Conservation (phyloP, 2,797 vertebrate genomes). For the Crypturellus tataupa region DNA sequence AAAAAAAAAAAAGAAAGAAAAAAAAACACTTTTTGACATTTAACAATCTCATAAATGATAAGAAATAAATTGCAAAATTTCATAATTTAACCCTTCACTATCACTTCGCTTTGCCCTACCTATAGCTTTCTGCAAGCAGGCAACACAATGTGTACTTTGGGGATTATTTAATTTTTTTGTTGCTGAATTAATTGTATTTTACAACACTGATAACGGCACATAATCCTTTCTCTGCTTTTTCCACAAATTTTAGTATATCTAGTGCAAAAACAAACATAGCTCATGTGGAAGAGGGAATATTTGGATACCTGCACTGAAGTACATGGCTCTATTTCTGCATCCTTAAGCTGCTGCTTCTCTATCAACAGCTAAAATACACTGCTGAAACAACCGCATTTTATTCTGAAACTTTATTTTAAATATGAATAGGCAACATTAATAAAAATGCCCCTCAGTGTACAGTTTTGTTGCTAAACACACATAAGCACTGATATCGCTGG, state of each 20-base stretch:
- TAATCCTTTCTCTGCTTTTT: background rate
- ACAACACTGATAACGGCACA: background rate
- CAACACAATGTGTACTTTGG: background rate
- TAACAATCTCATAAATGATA: constrained; percentile 83
- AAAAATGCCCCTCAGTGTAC: background rate
- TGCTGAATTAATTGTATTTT: background rate
- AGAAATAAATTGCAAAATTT: constrained; percentile 82
- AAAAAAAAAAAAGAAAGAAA: constrained; percentile 81
- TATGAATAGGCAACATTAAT: background rate
- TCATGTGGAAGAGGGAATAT: background rate
- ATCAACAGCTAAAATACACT: background rate
- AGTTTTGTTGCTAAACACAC: background rate
- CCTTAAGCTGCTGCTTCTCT: background rate
- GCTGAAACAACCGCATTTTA: background rate
- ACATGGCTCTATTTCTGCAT: background rate
- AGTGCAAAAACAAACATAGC: background rate
- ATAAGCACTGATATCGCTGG: background rate
- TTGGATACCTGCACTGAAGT: constrained; percentile 7
- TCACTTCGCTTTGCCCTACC: constrained; percentile 65
- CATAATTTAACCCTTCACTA: constrained; percentile 80
- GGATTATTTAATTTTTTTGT: background rate
- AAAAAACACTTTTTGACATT: constrained; percentile 85
- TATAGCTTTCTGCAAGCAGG: constrained; percentile 45
- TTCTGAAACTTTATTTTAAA: constrained; percentile 29
- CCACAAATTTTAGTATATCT: constrained; percentile 2